Evolutionary conservation across 2,113 vertebrate species (phyloP).

Genomic region (Zapus hudsonius): DNA sequence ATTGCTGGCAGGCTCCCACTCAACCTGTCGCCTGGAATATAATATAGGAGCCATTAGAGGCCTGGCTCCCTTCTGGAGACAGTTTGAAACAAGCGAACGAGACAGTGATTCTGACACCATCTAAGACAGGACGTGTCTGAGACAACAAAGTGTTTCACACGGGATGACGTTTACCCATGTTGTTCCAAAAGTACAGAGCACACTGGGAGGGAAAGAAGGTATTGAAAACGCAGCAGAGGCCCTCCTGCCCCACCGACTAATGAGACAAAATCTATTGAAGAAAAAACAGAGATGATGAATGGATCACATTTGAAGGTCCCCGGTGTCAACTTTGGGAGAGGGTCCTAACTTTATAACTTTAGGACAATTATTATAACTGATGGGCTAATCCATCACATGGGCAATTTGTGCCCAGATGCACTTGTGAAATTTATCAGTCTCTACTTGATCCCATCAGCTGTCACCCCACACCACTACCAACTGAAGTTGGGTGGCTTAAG

Average conservation of each 20-base stretch:
- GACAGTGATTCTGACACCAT: constrained; percentile 77
- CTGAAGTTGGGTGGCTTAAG: not conserved
- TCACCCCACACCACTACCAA: not conserved
- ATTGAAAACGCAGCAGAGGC: constrained; percentile 52
- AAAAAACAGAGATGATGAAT: constrained; percentile 64
- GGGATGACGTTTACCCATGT: constrained; percentile 51
- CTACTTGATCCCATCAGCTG: not conserved
- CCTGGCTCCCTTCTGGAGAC: constrained; percentile 76
- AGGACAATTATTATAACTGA: no score
- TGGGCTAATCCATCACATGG: not conserved
- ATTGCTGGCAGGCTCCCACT: constrained; percentile 99
- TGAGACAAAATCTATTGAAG: constrained; percentile 60
- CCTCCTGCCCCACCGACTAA: constrained; percentile 50
- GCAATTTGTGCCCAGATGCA: not conserved
- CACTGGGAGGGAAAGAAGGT: constrained; percentile 63
- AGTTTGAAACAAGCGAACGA: constrained; percentile 77
- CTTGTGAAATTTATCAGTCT: constrained; percentile 38
- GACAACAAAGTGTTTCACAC: constrained; percentile 65
- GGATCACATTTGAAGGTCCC: constrained; percentile 53
- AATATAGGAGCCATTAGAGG: constrained; percentile 86
- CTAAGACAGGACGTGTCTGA: constrained; percentile 73
- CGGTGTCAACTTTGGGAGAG: rapidly evolving
- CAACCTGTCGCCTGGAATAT: constrained; percentile 98
- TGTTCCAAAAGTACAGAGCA: constrained; percentile 76
- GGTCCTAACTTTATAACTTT: not conserved